Percentiles rank a stretch among this genome's conserved stretches.
Conservation (phyloP, 2,113 vertebrate genomes). For the Oxyura jamaicensis region DNA sequence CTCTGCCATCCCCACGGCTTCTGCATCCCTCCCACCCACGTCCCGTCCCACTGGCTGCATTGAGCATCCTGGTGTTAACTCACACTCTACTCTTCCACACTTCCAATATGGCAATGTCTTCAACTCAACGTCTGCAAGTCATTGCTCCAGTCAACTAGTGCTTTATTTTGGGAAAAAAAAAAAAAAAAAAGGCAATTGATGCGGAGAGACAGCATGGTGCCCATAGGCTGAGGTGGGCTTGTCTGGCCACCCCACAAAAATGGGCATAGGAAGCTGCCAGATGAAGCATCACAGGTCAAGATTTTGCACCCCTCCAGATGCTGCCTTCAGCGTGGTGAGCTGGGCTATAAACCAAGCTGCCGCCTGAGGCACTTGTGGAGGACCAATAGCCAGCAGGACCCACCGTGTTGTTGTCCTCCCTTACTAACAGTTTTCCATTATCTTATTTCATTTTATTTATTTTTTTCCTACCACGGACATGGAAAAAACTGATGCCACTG, state of each 20-base stretch:
- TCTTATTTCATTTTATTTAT: no score
- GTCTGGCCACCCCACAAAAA: accelerated
- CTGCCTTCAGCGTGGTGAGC: not conserved
- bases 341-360: not conserved
- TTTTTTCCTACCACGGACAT: not conserved
- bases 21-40: not conserved
- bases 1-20: accelerated
- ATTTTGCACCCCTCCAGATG: not conserved
- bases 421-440: not conserved
- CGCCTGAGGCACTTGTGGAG: not conserved
- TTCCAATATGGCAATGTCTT: not conserved
- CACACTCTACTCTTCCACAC: not conserved
- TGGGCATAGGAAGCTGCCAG: accelerated
- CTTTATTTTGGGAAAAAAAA: accelerated
- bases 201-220: not conserved
- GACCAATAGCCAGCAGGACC: not conserved
- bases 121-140: not conserved
- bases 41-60: not conserved
- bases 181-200: no score
- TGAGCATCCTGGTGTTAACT: accelerated
- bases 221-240: not conserved
- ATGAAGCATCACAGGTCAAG: accelerated
- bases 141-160: not conserved
- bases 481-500: not conserved
- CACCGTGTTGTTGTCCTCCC: not conserved